Conservation (phyloP, 2,888 invertebrate species). For the Drosophila yooni region DNA sequence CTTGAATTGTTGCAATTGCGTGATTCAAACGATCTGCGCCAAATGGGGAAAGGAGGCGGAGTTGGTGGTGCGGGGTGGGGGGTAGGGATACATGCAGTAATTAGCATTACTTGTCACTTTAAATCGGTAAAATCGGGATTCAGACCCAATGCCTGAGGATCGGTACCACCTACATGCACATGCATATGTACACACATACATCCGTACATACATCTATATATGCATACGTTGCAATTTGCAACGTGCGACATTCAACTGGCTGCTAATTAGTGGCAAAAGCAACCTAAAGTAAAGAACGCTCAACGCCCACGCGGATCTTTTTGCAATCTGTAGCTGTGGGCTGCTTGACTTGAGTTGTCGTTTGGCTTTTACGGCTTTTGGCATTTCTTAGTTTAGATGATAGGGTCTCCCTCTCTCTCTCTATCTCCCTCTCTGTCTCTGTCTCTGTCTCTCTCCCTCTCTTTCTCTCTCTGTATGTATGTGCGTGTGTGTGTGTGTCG, state of each 20-base stretch:
- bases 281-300: conserved; percentile 9
- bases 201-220: background rate
- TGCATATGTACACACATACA: background rate
- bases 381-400: conserved; percentile 38
- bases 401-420: background rate
- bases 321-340: conserved; percentile 9
- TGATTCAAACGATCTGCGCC: conserved; percentile 29
- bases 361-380: conserved; percentile 10
- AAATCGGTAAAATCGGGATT: conserved; percentile 28
- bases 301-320: conserved; percentile 42
- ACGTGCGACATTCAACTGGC: conserved; percentile 11
- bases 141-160: conserved; percentile 6
- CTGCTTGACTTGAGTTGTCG: conserved; percentile 2
- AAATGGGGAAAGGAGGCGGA: background rate
- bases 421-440: too few relatives aligned
- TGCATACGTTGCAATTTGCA: background rate
- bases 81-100: conserved; percentile 17
- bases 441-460: too few relatives aligned
- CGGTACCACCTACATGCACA: background rate
- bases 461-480: conserved; percentile 6
- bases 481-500: conserved; percentile 19
- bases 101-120: conserved; percentile 55
- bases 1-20: conserved; percentile 17
- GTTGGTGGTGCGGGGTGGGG: background rate
- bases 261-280: conserved; percentile 48